Evolutionary conservation across 2,113 vertebrate genomes (phyloP).

Genomic region (Neomonachus schauinslandi): DNA sequence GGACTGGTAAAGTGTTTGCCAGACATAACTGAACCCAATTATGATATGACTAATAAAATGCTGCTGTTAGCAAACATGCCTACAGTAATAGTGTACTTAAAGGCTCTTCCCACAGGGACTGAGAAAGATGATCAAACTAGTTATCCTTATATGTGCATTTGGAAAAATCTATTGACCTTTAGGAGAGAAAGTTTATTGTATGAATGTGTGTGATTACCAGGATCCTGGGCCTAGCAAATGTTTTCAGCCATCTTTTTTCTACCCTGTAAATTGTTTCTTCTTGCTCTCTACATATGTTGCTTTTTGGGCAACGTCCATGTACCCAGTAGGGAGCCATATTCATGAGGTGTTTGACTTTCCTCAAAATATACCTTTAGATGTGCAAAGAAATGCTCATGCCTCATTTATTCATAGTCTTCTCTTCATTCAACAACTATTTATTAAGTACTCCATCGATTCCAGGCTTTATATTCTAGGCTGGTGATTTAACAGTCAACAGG

Average conservation of each 20-base stretch:
- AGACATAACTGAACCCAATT: background rate
- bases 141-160: background rate
- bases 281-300: background rate
- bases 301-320: background rate
- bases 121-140: background rate
- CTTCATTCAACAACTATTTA: background rate
- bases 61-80: background rate
- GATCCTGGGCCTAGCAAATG: background rate
- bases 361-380: background rate
- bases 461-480: background rate
- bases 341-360: background rate
- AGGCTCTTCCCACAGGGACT: background rate
- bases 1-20: background rate
- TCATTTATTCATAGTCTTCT: background rate
- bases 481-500: background rate
- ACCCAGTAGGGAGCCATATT: background rate
- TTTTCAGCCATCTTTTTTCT: background rate
- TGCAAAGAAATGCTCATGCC: background rate
- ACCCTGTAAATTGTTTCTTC: background rate
- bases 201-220: background rate
- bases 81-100: background rate
- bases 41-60: background rate
- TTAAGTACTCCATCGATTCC: background rate
- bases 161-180: background rate
- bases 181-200: background rate